These are phyloP conservation scores for Megalurothrips usitatus DNA, from an alignment of 2,888 invertebrate species.

Conservation along the genomic window DNA sequence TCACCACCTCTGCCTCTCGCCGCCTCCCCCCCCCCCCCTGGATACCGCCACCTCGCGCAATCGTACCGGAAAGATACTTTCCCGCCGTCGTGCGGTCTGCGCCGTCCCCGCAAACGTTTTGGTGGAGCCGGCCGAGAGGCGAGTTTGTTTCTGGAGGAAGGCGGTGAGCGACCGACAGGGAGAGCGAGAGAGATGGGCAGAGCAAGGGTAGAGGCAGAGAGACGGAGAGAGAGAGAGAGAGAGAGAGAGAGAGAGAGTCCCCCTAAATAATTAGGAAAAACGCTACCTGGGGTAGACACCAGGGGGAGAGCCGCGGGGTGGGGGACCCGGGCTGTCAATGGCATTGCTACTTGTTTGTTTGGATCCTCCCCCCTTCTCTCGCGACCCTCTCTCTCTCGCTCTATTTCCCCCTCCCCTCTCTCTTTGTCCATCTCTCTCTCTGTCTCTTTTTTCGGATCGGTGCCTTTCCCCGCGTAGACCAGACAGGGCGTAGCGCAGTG, in stretches of 20 bases:
- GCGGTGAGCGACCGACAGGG: neutral
- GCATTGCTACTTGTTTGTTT: too few relatives aligned
- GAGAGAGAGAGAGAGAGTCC: neutral
- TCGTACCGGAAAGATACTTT: too few relatives aligned
- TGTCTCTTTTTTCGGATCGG: neutral
- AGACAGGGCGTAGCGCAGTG: neutral
- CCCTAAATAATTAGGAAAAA: neutral
- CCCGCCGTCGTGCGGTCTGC: too few relatives aligned
- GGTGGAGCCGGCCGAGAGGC: too few relatives aligned
- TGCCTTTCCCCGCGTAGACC: neutral
- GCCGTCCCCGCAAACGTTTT: too few relatives aligned
- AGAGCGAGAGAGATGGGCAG: neutral
- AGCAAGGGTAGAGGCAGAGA: too few relatives aligned
- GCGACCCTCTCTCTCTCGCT: neutral
- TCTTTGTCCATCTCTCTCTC: neutral
- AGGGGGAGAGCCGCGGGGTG: neutral
- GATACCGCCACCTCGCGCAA: too few relatives aligned
- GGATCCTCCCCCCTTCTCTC: neutral
- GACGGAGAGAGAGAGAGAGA: neutral
- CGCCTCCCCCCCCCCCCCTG: too few relatives aligned
- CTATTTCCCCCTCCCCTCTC: neutral
- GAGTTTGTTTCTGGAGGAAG: neutral
- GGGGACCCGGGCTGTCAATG: neutral
- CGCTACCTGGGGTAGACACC: neutral
- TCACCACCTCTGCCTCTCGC: too few relatives aligned